Evolutionary conservation across 2,113 vertebrate species (phyloP).

Genomic region (Paracanthobrama guichenoti): DNA sequence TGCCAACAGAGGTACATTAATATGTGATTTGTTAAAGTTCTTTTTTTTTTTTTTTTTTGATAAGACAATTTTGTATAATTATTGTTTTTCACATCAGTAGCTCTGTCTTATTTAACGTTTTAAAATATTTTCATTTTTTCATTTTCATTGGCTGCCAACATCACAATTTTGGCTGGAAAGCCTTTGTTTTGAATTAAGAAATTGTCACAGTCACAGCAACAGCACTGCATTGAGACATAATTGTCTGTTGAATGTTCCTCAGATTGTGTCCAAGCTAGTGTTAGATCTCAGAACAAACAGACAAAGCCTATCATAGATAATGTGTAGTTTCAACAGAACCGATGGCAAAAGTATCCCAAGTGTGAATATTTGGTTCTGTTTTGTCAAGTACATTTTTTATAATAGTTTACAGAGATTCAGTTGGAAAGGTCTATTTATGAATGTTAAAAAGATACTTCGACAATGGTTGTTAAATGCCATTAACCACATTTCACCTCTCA

Average conservation of each 20-base stretch:
- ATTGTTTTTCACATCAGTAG: constrained; percentile 14
- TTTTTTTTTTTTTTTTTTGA: neutral
- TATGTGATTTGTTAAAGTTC: neutral
- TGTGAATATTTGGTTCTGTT: constrained; percentile 9
- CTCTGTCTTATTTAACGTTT: constrained; percentile 28
- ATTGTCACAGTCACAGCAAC: constrained; percentile 15
- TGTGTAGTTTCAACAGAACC: constrained; percentile 8
- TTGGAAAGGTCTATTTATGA: neutral
- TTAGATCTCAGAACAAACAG: constrained; percentile 29
- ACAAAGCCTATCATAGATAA: constrained; percentile 21
- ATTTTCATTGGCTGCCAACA: constrained; percentile 13
- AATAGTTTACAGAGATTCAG: neutral
- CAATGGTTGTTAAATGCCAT: constrained; percentile 1
- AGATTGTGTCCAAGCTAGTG: constrained; percentile 31
- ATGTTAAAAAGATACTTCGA: neutral
- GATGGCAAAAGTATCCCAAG: constrained; percentile 13
- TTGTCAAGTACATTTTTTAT: neutral
- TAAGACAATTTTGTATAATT: neutral
- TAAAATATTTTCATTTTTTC: constrained; percentile 23
- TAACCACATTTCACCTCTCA: neutral
- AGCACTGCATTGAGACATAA: constrained; percentile 13
- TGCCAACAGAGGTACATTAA: neutral
- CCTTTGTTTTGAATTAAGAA: constrained; percentile 42
- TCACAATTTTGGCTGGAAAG: constrained; percentile 29
- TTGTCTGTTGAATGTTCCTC: constrained; percentile 33